A percentile compares a stretch with the other conserved stretches of the same genome.
These are phyloP conservation scores for Palythoa grandiflora DNA, from an alignment of 92 coral and sea anemone species.

Conservation along the genomic window DNA sequence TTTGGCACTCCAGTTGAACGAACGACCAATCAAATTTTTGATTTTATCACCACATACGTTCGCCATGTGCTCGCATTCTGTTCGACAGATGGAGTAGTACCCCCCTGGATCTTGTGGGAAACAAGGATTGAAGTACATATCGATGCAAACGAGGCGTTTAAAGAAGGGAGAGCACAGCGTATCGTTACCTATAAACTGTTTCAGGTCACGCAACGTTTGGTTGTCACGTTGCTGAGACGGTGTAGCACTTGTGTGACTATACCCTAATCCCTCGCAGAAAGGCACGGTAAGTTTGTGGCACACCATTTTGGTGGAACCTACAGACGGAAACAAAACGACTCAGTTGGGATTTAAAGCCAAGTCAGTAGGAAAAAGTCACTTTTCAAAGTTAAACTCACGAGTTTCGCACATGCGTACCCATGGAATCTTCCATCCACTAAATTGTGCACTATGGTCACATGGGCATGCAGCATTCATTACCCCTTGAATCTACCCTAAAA, in stretches of 20 bases:
- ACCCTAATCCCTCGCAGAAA: slow-evolving; percentile 17
- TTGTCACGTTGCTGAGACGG: slow-evolving; percentile 11
- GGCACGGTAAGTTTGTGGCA: slow-evolving; percentile 24
- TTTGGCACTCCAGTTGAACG: slow-evolving; percentile 9
- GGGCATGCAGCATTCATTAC: too few species aligned
- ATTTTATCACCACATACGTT: slow-evolving; percentile 18
- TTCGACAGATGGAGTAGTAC: slow-evolving; percentile 35
- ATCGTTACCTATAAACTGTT: slow-evolving; percentile 24
- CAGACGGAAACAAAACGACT: not conserved
- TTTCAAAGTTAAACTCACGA: too few species aligned
- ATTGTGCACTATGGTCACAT: too few species aligned
- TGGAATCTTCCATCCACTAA: too few species aligned
- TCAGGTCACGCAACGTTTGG: not conserved
- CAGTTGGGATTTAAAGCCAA: too few species aligned
- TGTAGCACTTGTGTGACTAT: slow-evolving; percentile 31
- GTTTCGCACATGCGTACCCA: too few species aligned
- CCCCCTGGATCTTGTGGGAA: slow-evolving; percentile 18
- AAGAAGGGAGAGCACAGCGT: not conserved
- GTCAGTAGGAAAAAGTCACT: not conserved
- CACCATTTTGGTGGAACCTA: not conserved
- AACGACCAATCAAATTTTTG: not conserved
- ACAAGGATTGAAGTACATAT: slow-evolving; percentile 8
- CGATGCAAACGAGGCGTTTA: slow-evolving; percentile 6
- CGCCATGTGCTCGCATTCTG: slow-evolving; percentile 24
- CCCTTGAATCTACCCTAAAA: too few species aligned